Percentiles rank a stretch among this genome's conserved stretches.
Conservation (phyloP, 53 echinoderm and acorn worm species). For the Crossaster papposus region DNA sequence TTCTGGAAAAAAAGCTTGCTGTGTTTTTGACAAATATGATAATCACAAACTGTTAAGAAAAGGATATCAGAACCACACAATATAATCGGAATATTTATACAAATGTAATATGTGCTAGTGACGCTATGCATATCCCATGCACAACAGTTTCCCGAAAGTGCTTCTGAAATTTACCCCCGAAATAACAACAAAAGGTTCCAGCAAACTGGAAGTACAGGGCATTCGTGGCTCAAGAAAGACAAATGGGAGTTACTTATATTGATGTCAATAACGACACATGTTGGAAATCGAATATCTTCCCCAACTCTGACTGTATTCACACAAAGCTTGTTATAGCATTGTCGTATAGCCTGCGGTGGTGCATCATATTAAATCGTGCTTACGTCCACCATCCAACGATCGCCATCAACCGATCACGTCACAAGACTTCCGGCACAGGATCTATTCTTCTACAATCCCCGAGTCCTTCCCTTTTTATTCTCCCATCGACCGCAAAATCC, state of each 20-base stretch:
- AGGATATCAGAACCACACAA: too few relatives aligned
- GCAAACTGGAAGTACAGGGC: neutral
- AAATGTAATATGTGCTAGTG: too few relatives aligned
- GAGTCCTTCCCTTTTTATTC: neutral
- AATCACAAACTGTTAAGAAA: too few relatives aligned
- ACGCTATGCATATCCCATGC: neutral
- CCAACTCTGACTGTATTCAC: neutral
- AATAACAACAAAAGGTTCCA: neutral
- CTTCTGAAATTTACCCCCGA: neutral
- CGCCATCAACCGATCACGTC: constrained; percentile 30
- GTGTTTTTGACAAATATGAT: too few relatives aligned
- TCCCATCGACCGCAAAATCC: neutral
- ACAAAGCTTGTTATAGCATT: neutral
- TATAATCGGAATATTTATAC: too few relatives aligned
- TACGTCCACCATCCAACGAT: constrained; percentile 30
- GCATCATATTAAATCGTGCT: constrained; percentile 55
- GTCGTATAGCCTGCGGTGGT: neutral
- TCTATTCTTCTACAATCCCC: neutral
- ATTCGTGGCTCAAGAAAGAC: neutral
- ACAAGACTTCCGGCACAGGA: constrained; percentile 42
- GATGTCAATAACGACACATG: neutral
- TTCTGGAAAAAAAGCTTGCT: too few relatives aligned
- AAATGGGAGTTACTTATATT: neutral
- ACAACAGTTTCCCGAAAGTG: neutral
- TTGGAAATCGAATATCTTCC: neutral